Conservation (phyloP, 2,113 vertebrate species). For the Chloropsis cyanopogon region DNA sequence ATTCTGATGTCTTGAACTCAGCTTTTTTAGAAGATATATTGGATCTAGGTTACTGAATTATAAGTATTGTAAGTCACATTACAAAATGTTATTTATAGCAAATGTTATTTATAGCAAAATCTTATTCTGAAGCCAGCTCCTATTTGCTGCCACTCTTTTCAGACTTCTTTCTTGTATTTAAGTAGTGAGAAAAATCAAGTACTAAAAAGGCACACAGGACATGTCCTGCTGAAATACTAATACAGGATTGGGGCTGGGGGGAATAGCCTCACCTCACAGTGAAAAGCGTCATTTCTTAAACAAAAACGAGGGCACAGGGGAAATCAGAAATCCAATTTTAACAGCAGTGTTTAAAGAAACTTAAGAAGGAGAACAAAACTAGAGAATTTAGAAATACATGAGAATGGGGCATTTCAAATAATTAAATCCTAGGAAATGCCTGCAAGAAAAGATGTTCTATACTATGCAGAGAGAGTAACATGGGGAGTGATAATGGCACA, state of each 20-base stretch:
- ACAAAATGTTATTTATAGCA: no score
- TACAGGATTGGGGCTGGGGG: fast-evolving
- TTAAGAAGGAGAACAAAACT: neutral
- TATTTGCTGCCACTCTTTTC: neutral
- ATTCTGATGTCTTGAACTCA: neutral
- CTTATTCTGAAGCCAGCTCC: neutral
- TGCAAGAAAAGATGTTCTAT: neutral
- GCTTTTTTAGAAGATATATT: neutral
- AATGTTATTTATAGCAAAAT: neutral
- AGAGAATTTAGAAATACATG: neutral
- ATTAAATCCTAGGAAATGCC: neutral
- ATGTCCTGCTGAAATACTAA: neutral
- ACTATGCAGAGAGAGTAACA: neutral
- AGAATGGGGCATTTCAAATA: neutral
- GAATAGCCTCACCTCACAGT: fast-evolving
- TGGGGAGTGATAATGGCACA: fast-evolving
- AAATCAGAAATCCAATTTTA: neutral
- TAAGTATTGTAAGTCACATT: neutral
- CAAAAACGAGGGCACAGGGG: neutral
- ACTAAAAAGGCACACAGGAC: neutral
- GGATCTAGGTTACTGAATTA: neutral
- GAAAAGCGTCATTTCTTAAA: neutral
- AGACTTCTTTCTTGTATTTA: neutral
- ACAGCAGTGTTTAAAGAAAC: neutral
- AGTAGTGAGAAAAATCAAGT: neutral